A percentile compares a stretch with the other conserved stretches of the same genome.
These are phyloP conservation scores for Danionella cerebrum DNA, from an alignment of 2,113 vertebrate species.

Conservation along the genomic window DNA sequence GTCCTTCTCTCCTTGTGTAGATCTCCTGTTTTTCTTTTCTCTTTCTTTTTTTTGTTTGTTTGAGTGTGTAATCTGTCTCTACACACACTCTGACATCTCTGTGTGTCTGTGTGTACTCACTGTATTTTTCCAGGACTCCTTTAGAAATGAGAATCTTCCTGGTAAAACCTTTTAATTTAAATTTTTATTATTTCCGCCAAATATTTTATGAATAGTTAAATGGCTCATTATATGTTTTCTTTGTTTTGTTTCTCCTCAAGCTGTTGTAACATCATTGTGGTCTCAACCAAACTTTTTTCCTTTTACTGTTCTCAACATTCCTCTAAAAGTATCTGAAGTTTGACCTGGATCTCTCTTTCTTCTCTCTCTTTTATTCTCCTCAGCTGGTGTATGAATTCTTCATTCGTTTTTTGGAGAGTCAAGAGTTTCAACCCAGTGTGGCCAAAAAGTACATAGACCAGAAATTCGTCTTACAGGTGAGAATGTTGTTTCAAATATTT, in stretches of 20 bases:
- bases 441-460: conserved; percentile 99
- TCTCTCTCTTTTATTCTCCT: conserved; percentile 26
- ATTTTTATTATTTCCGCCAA: conserved; percentile 1
- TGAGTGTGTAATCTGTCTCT: neutral
- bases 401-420: conserved; percentile 99
- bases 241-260: neutral
- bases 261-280: neutral
- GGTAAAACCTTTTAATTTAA: conserved; percentile 37
- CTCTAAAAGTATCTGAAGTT: neutral
- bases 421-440: conserved; percentile 99
- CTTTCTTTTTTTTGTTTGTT: conserved; percentile 5
- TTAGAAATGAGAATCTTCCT: conserved; percentile 52
- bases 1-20: neutral
- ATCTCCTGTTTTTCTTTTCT: neutral
- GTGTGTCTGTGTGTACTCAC: conserved; percentile 37
- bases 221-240: neutral
- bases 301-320: neutral
- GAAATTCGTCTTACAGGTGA: conserved; percentile 99
- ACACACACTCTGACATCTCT: conserved; percentile 17
- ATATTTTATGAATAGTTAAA: no score
- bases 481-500: conserved; percentile 22
- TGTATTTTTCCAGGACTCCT: conserved; percentile 47
- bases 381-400: conserved; percentile 99
- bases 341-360: neutral
- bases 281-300: neutral